Evolutionary conservation across 2,113 vertebrate genomes (phyloP), one percentile per base, ranked within the genome.

Genomic region (Gallinago jamesoni): DNA sequence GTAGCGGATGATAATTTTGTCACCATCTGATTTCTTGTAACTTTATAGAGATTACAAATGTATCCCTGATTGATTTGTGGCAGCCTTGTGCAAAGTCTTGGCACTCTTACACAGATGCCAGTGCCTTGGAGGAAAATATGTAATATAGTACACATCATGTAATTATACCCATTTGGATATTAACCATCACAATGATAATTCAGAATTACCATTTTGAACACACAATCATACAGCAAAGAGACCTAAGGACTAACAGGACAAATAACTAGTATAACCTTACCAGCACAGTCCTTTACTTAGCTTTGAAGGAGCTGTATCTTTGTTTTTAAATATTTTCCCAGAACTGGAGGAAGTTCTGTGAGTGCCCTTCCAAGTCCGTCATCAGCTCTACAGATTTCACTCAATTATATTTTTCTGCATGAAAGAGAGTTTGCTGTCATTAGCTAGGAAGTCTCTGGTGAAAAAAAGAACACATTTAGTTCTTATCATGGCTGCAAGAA

Each of bases 21-120:
- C 53, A 93, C 62, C 33, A 93, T 91, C 79, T 77, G 84, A 90
- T 94, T 95, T 97, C 86, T 95, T 84, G 56, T 94, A 93, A 87
- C 68, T 92, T 96, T 79, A 79, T 33, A 86, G 80, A 84, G 57
- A 87, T 62, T 63, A 23, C 30, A 94, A 93, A 90, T 91, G 16
- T 82, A 84, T 96, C 92, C 84, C 87, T 84, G 72, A 72, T 72
- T 93, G 91, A 96, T 81, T 96, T 96, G 93, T 94, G 78, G 73
- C 87, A 87, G 52, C 30, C 37, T 94, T 89, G 66, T 96, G 37
- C 52, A 85, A 91, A 93, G 70, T 74, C 60, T 94, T 93, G 77
- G 66, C 25, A 80, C 47, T 89, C 84, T 92, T 90, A 89, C 48
- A 64, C 33, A 66, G 87, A 73, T 53, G 73, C 33, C 37, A 85